Percentiles rank a stretch among this genome's conserved stretches.
phyloP scores from a whole-genome alignment of 23 tunicate species.

The Pegea sp. region DNA sequence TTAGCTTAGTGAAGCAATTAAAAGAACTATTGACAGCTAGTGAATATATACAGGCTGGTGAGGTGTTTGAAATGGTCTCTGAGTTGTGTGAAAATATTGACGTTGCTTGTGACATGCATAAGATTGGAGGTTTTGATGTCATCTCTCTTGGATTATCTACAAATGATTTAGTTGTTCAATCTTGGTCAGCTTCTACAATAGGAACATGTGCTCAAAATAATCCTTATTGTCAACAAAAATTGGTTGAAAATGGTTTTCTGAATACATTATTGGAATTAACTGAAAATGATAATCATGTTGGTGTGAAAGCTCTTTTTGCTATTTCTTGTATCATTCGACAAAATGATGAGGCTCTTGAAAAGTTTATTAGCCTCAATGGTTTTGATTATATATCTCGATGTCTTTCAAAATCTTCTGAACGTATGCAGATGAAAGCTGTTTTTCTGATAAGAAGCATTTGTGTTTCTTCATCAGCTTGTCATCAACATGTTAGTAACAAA shows the following conservation, averaged over 20 bases:
- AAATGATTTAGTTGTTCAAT: neutral
- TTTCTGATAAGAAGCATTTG: too few relatives aligned
- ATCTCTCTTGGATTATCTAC: too few relatives aligned
- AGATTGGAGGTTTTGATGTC: conserved; percentile 38
- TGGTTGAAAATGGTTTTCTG: conserved; percentile 14
- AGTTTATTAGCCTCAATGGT: conserved; percentile 10
- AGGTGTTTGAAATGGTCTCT: conserved; percentile 16
- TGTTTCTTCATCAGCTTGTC: too few relatives aligned
- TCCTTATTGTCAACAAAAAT: conserved; percentile 32
- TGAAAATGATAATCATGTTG: conserved; percentile 3
- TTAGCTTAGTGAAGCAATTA: too few relatives aligned
- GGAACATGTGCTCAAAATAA: conserved; percentile 33
- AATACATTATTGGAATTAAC: neutral
- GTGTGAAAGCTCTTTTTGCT: conserved; percentile 21
- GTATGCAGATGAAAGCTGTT: too few relatives aligned
- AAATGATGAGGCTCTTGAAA: conserved; percentile 15
- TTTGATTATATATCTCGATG: too few relatives aligned
- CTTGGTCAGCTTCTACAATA: conserved; percentile 15
- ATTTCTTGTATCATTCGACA: conserved; percentile 36
- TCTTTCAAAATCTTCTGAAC: too few relatives aligned
- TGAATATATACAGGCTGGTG: too few relatives aligned
- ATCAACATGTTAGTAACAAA: too few relatives aligned
- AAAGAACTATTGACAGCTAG: too few relatives aligned
- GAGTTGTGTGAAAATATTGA: conserved; percentile 33
- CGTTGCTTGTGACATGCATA: conserved; percentile 36